Evolutionary conservation across 2,113 vertebrate species (phyloP).

Genomic region (Dasyurus viverrinus): DNA sequence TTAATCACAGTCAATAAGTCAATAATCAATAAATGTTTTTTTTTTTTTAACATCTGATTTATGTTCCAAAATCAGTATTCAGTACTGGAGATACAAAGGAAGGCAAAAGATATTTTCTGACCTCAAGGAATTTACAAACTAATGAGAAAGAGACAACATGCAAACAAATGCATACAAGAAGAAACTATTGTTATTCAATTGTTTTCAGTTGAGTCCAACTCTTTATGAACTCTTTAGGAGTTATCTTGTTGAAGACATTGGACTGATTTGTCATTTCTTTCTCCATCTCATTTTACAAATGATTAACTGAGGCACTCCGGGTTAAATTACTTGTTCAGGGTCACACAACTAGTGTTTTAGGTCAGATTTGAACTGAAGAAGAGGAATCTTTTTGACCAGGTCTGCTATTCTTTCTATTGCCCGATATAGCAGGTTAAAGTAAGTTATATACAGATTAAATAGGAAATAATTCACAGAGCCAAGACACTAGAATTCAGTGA

Average conservation of each 20-base stretch:
- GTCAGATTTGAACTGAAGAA: not conserved
- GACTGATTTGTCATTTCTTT: not conserved
- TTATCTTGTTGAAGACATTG: not conserved
- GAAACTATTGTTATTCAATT: not conserved
- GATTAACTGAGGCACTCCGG: not conserved
- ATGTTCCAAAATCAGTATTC: too few relatives aligned
- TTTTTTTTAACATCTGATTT: too few relatives aligned
- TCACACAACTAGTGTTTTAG: not conserved
- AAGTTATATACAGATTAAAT: not conserved
- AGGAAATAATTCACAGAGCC: too few relatives aligned
- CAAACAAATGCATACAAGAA: not conserved
- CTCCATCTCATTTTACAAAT: not conserved
- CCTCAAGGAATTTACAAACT: not conserved
- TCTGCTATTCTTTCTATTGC: not conserved
- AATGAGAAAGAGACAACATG: not conserved
- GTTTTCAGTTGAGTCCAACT: too few relatives aligned
- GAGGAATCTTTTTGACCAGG: not conserved
- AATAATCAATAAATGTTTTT: too few relatives aligned
- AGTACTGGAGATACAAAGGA: too few relatives aligned
- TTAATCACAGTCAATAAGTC: too few relatives aligned
- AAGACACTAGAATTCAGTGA: not conserved
- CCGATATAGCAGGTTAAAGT: not conserved
- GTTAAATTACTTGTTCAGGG: too few relatives aligned
- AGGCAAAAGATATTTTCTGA: too few relatives aligned
- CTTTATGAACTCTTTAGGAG: not conserved